Conservation (phyloP, 1,140 invertebrate genomes). For the Sogatella furcifera region DNA sequence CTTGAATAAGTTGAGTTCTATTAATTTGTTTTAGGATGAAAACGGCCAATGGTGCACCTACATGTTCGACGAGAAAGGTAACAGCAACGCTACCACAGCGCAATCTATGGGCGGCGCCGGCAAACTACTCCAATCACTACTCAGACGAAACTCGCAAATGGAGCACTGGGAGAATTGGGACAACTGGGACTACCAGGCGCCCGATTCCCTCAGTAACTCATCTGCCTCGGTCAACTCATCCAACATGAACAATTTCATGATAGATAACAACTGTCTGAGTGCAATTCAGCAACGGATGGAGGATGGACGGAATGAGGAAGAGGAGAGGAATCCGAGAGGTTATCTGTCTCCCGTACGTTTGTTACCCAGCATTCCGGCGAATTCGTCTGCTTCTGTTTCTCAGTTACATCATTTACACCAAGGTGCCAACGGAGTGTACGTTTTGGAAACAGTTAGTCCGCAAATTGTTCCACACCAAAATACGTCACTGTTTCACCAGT, state of each 20-base stretch:
- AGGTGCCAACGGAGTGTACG: constrained; percentile 14
- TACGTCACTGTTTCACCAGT: constrained; percentile 5
- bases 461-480: constrained; percentile 8
- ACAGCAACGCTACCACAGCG: constrained; percentile 17
- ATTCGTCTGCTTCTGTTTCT: constrained; percentile 9
- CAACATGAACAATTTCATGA: neutral
- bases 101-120: constrained; percentile 14
- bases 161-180: constrained; percentile 24
- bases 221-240: constrained; percentile 45
- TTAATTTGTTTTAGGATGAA: constrained; percentile 38
- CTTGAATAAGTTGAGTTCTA: too few relatives aligned
- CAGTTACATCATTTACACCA: constrained; percentile 14
- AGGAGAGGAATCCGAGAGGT: neutral
- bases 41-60: constrained; percentile 67
- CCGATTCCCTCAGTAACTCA: constrained; percentile 39
- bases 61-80: constrained; percentile 72
- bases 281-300: neutral
- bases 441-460: constrained; percentile 12
- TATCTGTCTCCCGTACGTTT: constrained; percentile 8
- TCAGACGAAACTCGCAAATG: constrained; percentile 35
- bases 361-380: constrained; percentile 10
- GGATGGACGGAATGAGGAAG: too few relatives aligned
- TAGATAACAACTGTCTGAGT: neutral
- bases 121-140: constrained; percentile 20
- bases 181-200: constrained; percentile 31